Conservation (phyloP, 2,888 invertebrate genomes). For the Geophilus truncorum region DNA sequence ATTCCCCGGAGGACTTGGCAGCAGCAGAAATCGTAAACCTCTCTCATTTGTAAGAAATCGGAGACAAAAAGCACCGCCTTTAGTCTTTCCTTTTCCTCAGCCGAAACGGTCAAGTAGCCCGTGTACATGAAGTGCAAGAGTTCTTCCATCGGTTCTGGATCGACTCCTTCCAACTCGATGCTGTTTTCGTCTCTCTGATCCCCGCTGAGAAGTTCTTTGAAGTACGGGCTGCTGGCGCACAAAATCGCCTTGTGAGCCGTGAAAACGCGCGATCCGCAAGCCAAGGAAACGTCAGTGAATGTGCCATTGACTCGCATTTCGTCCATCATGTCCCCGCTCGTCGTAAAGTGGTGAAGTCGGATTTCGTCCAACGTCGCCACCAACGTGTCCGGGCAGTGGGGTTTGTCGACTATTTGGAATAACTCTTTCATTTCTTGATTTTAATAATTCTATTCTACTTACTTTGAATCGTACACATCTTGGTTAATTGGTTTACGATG, state of each 20-base stretch:
- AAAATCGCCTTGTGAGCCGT: conserved; percentile 29
- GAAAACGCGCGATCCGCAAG: not conserved
- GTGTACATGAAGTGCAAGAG: conserved; percentile 29
- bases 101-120: not conserved
- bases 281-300: conserved; percentile 4
- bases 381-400: conserved; percentile 8
- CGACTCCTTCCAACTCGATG: conserved; percentile 27
- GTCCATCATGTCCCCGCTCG: not conserved
- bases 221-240: conserved; percentile 28
- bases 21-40: conserved; percentile 28
- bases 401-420: not conserved
- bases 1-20: not conserved
- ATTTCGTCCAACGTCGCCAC: conserved; percentile 23
- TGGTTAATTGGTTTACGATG: too few species aligned
- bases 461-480: too few species aligned
- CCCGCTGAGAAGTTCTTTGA: conserved; percentile 17
- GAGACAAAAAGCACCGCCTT: conserved; percentile 1
- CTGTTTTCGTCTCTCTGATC: conserved; percentile 1
- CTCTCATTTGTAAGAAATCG: conserved; percentile 7
- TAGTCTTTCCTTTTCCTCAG: conserved; percentile 1
- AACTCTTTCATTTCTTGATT: too few species aligned
- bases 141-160: conserved; percentile 28
- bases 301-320: conserved; percentile 12
- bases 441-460: too few species aligned
- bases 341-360: not conserved